Base-by-base conservation (phyloP, 2,888 invertebrate genomes). In the Gari tellinella region DNA sequence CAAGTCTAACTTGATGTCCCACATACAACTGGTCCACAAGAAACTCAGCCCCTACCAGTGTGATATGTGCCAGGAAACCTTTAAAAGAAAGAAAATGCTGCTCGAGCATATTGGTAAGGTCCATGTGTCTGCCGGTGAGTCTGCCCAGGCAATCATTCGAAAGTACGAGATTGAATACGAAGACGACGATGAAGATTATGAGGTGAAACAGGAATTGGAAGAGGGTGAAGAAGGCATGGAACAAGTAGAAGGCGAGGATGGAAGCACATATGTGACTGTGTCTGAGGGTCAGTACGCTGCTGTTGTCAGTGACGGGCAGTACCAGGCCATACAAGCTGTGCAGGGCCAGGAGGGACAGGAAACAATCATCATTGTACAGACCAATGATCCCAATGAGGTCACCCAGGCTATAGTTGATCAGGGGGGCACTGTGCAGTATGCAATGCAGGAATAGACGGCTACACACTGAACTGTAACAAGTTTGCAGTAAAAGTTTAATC, bases 1-100 rank as follows among this genome's bases (percentile, higher is more conserved):
- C 81, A 89, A 89, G 64, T 89, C 89, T n/a, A 89, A 89, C 67
- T 76, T 89, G 55, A 89, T 89, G 89, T 88, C 88, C 4, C 89
- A 89, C 70, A 89, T 89, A 51, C 89, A 89, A 74, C 72, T 88
- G 51, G 87, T 88, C 1, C 88, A 88, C 82, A 89, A 88, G 72
- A 88, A 88, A 72, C 77, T 89, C 48, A 86, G 87, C 4, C 89
- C 89, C 0, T 89, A 89, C 76, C 86, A 88, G 75, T 89, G 89
- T 81, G 89, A 89, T 80, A 88, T 89, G 87, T 89, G 89, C 55
- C 88, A 89, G 61, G 89, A 89, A 63, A 87, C 87, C 15, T 89
- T 89, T 77, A 89, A 89, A 60, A 72, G 89, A 19, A 89, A 89
- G 83, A 88, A 88, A 55, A 81, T 88, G 41, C 77, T 88, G 25